Evolutionary conservation across 2,797 vertebrate species (phyloP).

Genomic region (Falco naumanni): DNA sequence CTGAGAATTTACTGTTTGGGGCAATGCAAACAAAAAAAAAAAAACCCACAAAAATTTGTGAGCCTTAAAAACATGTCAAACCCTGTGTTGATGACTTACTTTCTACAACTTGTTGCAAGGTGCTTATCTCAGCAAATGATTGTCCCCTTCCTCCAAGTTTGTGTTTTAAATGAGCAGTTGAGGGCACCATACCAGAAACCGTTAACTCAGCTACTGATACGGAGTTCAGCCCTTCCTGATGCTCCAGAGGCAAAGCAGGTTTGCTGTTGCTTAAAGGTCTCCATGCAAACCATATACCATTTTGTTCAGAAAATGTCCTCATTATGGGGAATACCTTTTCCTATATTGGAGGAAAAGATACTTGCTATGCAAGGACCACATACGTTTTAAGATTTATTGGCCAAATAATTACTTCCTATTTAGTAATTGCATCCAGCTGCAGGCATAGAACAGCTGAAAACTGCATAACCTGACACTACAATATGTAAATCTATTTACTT

Average conservation of each 20-base stretch:
- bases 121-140: not conserved
- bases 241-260: not conserved
- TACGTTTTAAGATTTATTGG: not conserved
- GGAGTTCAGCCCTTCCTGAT: not conserved
- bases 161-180: not conserved
- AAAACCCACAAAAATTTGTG: not conserved
- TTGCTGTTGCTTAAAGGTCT: not conserved
- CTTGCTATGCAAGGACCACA: not conserved
- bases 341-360: not conserved
- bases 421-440: not conserved
- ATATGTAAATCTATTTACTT: not conserved
- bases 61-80: not conserved
- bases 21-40: not conserved
- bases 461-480: not conserved
- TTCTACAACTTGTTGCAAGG: not conserved
- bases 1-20: not conserved
- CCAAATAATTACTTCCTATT: not conserved
- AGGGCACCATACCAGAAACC: not conserved
- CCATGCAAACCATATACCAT: not conserved
- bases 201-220: not conserved
- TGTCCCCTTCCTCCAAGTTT: not conserved
- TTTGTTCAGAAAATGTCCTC: not conserved
- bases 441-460: not conserved
- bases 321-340: not conserved
- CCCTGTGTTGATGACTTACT: accelerated